Conservation (phyloP, 1,140 invertebrate genomes). For the Cotesia typhae region DNA sequence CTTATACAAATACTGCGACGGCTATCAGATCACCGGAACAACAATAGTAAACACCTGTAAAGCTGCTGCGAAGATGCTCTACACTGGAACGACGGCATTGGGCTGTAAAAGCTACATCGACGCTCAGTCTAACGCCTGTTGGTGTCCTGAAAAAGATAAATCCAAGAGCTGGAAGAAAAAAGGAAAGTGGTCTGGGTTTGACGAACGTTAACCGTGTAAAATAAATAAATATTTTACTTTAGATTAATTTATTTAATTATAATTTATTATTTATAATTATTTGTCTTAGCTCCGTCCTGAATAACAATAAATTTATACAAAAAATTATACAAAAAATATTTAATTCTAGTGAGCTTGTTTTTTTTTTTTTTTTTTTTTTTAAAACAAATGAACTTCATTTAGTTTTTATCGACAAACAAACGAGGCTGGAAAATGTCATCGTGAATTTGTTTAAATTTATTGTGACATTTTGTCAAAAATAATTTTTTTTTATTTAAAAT, state of each 20-base stretch:
- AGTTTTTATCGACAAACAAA: too few species aligned
- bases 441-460: too few species aligned
- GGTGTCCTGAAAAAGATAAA: conserved; percentile 66
- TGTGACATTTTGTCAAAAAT: too few species aligned
- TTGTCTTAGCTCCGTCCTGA: too few species aligned
- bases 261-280: neutral
- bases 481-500: too few species aligned
- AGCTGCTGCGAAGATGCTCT: conserved; percentile 82
- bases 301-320: too few species aligned
- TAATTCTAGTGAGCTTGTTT: too few species aligned
- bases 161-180: conserved; percentile 47
- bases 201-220: conserved; percentile 49
- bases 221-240: neutral
- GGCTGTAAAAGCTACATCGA: conserved; percentile 86
- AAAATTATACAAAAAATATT: too few species aligned
- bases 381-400: conserved; percentile 6
- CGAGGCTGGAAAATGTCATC: too few species aligned
- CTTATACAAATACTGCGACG: conserved; percentile 83
- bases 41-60: conserved; percentile 81
- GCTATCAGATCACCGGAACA: conserved; percentile 70
- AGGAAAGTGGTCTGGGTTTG: conserved; percentile 51
- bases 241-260: neutral
- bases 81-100: conserved; percentile 80
- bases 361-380: too few species aligned
- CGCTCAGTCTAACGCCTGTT: conserved; percentile 81